Evolutionary conservation across 1,140 invertebrate species (phyloP).

Genomic region (Tetragnatha versicolor): DNA sequence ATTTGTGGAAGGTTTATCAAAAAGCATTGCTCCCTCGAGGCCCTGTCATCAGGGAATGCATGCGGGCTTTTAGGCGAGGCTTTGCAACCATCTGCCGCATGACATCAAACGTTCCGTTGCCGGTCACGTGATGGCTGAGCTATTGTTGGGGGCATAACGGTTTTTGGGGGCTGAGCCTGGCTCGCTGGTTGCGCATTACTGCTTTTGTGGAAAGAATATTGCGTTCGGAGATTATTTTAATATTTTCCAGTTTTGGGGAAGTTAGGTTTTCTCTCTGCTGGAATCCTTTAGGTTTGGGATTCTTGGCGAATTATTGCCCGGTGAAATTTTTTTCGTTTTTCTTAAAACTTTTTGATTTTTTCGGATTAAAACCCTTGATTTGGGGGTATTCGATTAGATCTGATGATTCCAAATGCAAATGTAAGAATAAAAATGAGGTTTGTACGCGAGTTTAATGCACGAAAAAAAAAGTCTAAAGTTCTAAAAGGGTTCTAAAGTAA

Average conservation of each 20-base stretch:
- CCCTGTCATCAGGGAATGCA: no score
- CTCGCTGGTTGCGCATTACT: neutral
- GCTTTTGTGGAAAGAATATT: neutral
- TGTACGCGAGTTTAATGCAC: no score
- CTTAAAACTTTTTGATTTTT: no score
- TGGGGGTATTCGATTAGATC: no score
- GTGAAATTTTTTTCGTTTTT: no score
- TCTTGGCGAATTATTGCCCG: no score
- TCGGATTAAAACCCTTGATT: no score
- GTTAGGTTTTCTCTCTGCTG: neutral
- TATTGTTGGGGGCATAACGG: conserved; percentile 36
- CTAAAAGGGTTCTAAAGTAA: no score
- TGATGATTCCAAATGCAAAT: no score
- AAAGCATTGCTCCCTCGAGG: neutral
- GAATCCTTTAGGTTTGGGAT: no score
- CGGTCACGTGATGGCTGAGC: conserved; percentile 35
- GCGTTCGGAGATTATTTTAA: neutral
- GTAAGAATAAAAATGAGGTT: no score
- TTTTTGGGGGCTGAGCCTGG: conserved; percentile 16
- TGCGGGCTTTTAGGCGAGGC: conserved; percentile 28
- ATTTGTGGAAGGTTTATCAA: neutral
- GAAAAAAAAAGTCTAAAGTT: no score
- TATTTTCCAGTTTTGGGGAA: neutral
- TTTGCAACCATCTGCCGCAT: conserved; percentile 35
- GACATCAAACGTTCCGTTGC: conserved; percentile 42